A percentile compares a stretch with the other conserved stretches of the same genome.
Conservation (phyloP, 2,888 invertebrate species). For the Tribolium freemani region DNA sequence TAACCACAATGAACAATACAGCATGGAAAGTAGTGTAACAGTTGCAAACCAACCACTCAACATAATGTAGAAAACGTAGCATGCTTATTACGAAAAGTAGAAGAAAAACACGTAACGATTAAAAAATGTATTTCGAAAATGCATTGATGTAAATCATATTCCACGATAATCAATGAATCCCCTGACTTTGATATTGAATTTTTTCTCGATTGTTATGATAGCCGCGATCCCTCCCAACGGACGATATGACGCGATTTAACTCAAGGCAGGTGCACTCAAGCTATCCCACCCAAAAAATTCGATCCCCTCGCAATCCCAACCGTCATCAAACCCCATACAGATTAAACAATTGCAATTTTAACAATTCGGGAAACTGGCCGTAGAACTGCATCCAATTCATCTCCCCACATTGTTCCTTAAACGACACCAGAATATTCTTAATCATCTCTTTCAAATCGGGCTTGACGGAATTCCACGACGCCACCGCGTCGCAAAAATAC, state of each 20-base stretch:
- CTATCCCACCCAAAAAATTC: slow-evolving; percentile 60
- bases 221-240: slow-evolving; percentile 60
- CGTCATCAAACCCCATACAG: slow-evolving; percentile 74
- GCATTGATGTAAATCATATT: slow-evolving; percentile 7
- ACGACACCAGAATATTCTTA: slow-evolving; percentile 90
- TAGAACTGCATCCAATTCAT: slow-evolving; percentile 97
- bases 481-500: slow-evolving; percentile 99
- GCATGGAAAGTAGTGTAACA: no score
- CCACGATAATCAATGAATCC: slow-evolving; percentile 18
- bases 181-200: slow-evolving; percentile 8
- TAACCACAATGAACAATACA: slow-evolving; percentile 25
- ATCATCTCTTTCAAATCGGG: slow-evolving; percentile 98
- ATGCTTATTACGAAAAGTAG: neutral
- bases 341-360: slow-evolving; percentile 89
- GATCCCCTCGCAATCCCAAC: slow-evolving; percentile 48
- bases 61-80: neutral
- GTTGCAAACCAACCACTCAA: no score
- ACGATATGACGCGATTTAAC: slow-evolving; percentile 56
- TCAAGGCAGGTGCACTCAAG: slow-evolving; percentile 65
- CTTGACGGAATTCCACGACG: slow-evolving; percentile 88
- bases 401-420: slow-evolving; percentile 96
- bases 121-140: slow-evolving; percentile 13
- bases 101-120: neutral
- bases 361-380: slow-evolving; percentile 94
- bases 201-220: slow-evolving; percentile 32